These are phyloP conservation scores for Littorina saxatilis DNA, from an alignment of 1,140 invertebrate species.

Conservation along the genomic window DNA sequence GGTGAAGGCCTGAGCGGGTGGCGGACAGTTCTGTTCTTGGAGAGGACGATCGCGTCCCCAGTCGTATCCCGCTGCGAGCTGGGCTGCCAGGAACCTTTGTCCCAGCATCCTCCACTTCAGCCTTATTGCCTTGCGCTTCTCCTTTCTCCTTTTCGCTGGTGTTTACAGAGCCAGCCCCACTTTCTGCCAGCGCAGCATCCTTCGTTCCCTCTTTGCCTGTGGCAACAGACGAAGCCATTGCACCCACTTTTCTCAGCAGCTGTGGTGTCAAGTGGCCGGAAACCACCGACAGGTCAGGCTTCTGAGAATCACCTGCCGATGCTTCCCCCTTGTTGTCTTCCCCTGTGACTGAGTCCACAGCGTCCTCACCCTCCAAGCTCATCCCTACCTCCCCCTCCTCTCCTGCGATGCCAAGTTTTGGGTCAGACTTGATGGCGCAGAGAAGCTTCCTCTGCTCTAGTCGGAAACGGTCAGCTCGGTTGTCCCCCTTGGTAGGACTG, in stretches of 20 bases:
- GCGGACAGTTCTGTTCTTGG: not conserved
- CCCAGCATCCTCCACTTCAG: conserved; percentile 2
- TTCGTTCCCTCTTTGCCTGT: not conserved
- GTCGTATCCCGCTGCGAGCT: not conserved
- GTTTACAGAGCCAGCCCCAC: not conserved
- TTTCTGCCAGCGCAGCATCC: not conserved
- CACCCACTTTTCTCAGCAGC: not conserved
- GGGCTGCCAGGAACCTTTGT: not conserved
- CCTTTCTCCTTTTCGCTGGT: not conserved
- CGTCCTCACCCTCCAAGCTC: not conserved
- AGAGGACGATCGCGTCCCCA: not conserved
- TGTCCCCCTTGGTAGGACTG: conserved; percentile 31
- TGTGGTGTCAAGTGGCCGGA: not conserved
- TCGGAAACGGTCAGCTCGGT: conserved; percentile 39
- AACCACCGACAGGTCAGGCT: not conserved
- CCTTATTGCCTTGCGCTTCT: not conserved
- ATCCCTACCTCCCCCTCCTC: not conserved
- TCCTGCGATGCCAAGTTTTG: conserved; percentile 32
- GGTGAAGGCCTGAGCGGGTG: not conserved
- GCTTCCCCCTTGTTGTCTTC: not conserved
- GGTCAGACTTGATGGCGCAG: conserved; percentile 45
- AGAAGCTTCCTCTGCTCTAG: conserved; percentile 49
- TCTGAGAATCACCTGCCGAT: too few relatives aligned
- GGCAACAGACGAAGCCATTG: not conserved
- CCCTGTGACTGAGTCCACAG: not conserved